Base-by-base conservation (phyloP, 2,113 vertebrate species). In the Leucosticte australis region DNA sequence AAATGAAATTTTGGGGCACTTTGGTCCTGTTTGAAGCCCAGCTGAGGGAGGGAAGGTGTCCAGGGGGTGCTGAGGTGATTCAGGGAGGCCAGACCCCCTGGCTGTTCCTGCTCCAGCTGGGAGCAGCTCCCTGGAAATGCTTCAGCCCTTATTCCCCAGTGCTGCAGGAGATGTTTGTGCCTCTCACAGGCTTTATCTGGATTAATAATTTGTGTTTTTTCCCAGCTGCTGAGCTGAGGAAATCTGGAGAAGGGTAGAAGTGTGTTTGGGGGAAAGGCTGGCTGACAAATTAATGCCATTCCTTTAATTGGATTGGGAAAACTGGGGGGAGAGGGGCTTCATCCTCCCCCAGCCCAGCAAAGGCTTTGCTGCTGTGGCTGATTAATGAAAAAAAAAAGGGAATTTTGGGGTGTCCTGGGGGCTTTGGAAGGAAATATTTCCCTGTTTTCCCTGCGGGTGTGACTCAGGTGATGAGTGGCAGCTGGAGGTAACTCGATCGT, bases 261-360 rank as follows among this genome's bases (percentile, higher is more conserved):
- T 5, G 10, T 2, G 3, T n/a, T 71, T 15, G 46, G 70, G 73
- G 17, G 31, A 39, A 37, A 12, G 2, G 76, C 90, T 87, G 84
- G n/a, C n/a, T n/a, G 84, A 57, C 31, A 17, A 76, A 41, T 71
- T 94, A 93, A 95, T 92, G 49, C 89, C 17, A 17, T 96, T 90
- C 55, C n/a, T 47, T 56, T 42, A 87, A 93, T 90, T 79, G 95
- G 95, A 92, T 77, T 91, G 82, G 33, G 68, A 46, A 50, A 33
- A 24, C 55, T 46, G 0, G 9, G n/a, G 39, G 57, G 67, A 77
- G 35, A 71, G 27, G 30, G 15, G 30, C 60, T 52, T 15, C 24
- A 42, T 41, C 39, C 57, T 42, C 8, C 35, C 15, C 27, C 9
- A 3, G 28, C 2, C 0, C 0, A 53, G 49, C 47, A 22, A 20